Conservation (phyloP, 2,113 vertebrate genomes). For the Drymodes brunneopygia region DNA sequence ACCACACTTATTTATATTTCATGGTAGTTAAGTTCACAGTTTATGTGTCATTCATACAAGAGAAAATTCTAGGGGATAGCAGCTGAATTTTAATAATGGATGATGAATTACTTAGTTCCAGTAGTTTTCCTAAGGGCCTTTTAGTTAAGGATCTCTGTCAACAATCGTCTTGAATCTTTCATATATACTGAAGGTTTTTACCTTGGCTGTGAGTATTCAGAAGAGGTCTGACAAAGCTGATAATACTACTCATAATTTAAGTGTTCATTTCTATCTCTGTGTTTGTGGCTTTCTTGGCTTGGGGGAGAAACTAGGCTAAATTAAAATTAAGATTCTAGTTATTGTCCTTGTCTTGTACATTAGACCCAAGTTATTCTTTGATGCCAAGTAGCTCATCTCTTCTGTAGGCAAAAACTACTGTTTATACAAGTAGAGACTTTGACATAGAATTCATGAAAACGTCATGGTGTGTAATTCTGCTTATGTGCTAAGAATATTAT, state of each 20-base stretch:
- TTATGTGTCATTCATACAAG: conserved; percentile 5
- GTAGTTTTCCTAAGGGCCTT: background rate
- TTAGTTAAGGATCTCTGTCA: background rate
- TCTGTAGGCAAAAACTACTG: background rate
- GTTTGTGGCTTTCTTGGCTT: background rate
- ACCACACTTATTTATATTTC: conserved; percentile 10
- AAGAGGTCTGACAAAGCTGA: background rate
- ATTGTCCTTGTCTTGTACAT: background rate
- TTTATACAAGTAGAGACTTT: background rate
- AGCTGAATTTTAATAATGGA: conserved; percentile 28
- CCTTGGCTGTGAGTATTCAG: background rate
- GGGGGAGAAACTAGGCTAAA: background rate
- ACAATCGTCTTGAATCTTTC: background rate
- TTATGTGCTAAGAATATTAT: background rate
- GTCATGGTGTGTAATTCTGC: background rate
- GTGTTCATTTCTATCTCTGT: background rate
- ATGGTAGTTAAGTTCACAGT: conserved; percentile 15
- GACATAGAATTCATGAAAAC: background rate
- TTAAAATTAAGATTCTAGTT: background rate
- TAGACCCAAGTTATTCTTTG: background rate
- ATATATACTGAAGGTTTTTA: background rate
- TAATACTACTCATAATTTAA: background rate
- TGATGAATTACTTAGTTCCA: background rate
- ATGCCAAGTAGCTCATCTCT: background rate
- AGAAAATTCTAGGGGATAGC: background rate